phyloP scores from a whole-genome alignment of 2,797 vertebrate species.

The Okamejei kenojei region DNA sequence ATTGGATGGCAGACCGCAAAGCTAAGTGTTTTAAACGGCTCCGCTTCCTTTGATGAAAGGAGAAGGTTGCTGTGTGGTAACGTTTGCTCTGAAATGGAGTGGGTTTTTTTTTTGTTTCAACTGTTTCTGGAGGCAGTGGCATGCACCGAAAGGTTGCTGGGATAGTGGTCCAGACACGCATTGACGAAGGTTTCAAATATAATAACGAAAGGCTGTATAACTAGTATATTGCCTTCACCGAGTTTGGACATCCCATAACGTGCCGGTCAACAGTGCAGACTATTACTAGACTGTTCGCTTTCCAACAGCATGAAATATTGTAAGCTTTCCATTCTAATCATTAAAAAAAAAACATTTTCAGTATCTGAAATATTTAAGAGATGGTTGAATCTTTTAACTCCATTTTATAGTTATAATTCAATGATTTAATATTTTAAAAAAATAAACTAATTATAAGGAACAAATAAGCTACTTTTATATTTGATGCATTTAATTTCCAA shows the following conservation, averaged over 20 bases:
- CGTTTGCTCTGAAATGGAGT: constrained; percentile 34
- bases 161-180: constrained; percentile 1
- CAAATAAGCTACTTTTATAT: constrained; percentile 37
- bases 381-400: constrained; percentile 2
- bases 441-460: constrained; percentile 17
- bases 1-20: constrained; percentile 72
- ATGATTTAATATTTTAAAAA: constrained; percentile 26
- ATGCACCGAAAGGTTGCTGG: constrained; percentile 36
- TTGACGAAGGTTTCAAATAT: constrained; percentile 16
- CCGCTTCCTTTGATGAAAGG: constrained; percentile 94
- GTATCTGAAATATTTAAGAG: constrained; percentile 33
- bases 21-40: constrained; percentile 66
- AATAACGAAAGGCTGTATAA: constrained; percentile 1
- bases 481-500: constrained; percentile 23
- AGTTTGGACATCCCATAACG: constrained; percentile 15
- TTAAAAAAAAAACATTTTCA: constrained; percentile 19
- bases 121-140: constrained; percentile 26
- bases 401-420: constrained; percentile 23
- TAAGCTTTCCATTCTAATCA: neutral
- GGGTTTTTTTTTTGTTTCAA: neutral
- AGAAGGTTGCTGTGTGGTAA: constrained; percentile 43
- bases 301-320: constrained; percentile 21
- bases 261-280: constrained; percentile 36
- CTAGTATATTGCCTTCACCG: neutral
- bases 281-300: constrained; percentile 32